Conservation (phyloP, 2,797 vertebrate genomes). For the Lates japonicus region DNA sequence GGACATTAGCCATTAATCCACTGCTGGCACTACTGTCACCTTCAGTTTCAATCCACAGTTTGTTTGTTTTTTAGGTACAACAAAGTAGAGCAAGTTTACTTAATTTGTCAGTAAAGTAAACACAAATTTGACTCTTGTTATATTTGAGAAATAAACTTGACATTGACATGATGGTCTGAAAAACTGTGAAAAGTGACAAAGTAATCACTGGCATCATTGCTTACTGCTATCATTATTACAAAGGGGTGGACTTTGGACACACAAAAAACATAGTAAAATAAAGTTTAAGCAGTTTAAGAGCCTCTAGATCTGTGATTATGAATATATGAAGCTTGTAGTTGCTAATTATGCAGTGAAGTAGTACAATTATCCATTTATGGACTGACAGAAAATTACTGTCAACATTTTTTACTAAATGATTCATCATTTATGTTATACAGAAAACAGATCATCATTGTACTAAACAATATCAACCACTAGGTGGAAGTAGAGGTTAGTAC, state of each 20-base stretch:
- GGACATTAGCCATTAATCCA: background rate
- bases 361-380: background rate
- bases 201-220: too few species aligned
- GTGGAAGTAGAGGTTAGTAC: constrained; percentile 36
- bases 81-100: background rate
- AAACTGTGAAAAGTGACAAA: background rate
- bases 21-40: background rate
- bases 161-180: background rate
- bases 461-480: constrained; percentile 35
- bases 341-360: background rate
- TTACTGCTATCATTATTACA: background rate
- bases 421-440: background rate
- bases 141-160: background rate
- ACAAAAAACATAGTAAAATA: background rate
- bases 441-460: constrained; percentile 15
- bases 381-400: background rate
- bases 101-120: background rate
- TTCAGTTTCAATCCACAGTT: background rate
- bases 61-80: background rate
- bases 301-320: background rate
- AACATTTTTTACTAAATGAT: background rate
- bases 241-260: background rate
- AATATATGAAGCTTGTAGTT: background rate
- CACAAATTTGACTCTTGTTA: background rate
- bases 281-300: background rate